Base-by-base conservation (phyloP, 1,140 invertebrate species). In the Rhopalosiphum padi region DNA sequence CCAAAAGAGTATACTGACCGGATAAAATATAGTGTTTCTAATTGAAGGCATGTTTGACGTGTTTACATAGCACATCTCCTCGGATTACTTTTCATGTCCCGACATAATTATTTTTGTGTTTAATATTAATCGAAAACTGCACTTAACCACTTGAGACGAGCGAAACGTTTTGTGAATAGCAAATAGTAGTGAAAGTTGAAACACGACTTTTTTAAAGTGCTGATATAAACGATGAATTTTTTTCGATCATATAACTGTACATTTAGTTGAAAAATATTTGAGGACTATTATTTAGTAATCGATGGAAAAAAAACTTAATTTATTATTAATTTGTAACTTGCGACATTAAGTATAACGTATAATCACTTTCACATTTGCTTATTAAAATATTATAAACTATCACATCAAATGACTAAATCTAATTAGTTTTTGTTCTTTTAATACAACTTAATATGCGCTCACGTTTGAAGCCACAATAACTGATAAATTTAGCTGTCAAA, bases 21-120 rank as follows among this genome's bases (percentile, higher is more conserved):
- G 60, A n/a, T n/a, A 77, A 77, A 77, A 77, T n/a, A n/a, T 6
- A 15, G 30, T 68, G 60, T 77, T 77, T 77, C 60, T 77, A 77
- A 60, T 77, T n/a, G 60, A n/a, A 77, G 60, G n/a, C 60, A 77
- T 77, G n/a, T 77, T n/a, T n/a, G 60, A 77, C 60, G 18, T 77
- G 30, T 77, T 77, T 77, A 77, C 60, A 77, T 35, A 18, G 60
- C 15, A n/a, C 60, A 77, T 77, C 30, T 77, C n/a, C 60, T 77
- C 60, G 30, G 30, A 77, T 77, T 77, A 77, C 3, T 77, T n/a
- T n/a, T 77, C 60, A 6, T 77, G 60, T 68, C 30, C 60, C 30
- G 30, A 77, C 60, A n/a, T 77, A 77, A 77, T 77, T 77, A 77
- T 77, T 77, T 68, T 77, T 77, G 60, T n/a, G 30, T 77, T 77